These are phyloP conservation scores for Phasianus colchicus DNA, from an alignment of 2,113 vertebrate genomes.

Conservation along the genomic window DNA sequence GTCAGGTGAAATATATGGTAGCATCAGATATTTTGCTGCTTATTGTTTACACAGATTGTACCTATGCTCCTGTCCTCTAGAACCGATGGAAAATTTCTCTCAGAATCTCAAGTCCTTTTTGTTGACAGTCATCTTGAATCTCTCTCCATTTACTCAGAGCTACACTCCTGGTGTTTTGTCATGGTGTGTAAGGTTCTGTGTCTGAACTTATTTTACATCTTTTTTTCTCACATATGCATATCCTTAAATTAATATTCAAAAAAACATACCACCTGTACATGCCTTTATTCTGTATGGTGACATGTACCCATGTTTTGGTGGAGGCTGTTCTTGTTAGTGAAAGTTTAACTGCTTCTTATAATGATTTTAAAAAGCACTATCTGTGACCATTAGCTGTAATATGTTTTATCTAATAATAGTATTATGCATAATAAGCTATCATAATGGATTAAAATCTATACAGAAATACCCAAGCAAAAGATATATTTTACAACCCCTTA, in stretches of 20 bases:
- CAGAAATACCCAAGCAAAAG: neutral
- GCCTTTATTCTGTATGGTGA: neutral
- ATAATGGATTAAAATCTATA: neutral
- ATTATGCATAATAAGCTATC: neutral
- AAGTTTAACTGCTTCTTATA: neutral
- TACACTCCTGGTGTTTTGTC: neutral
- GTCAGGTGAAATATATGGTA: neutral
- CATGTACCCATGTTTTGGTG: neutral
- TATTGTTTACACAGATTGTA: neutral
- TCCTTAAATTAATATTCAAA: neutral
- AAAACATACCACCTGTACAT: neutral
- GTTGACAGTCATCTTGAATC: neutral
- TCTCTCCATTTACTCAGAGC: neutral
- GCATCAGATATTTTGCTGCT: neutral
- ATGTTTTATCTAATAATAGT: neutral
- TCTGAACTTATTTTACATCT: neutral
- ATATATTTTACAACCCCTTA: neutral
- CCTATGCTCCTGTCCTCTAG: neutral
- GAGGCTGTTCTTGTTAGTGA: neutral
- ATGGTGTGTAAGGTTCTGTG: neutral
- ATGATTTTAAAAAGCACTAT: neutral
- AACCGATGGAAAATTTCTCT: neutral
- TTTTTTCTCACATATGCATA: neutral
- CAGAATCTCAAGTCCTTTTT: neutral
- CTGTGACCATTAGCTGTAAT: neutral